These are phyloP conservation scores for Threskiornis aethiopicus DNA, from an alignment of 2,797 vertebrate genomes.

Conservation along the genomic window DNA sequence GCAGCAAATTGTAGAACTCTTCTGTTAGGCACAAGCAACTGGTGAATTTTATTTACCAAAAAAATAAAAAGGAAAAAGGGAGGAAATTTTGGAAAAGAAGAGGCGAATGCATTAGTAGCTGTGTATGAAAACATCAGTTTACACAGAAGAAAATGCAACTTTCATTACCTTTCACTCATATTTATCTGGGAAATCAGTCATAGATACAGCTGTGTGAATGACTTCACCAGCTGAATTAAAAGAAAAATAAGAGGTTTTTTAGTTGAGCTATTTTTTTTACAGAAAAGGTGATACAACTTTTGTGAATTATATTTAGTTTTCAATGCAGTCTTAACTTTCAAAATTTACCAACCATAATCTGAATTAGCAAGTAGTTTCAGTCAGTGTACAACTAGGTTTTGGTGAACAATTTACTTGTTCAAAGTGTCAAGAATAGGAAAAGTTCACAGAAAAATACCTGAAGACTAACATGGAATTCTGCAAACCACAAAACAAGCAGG, in stretches of 20 bases:
- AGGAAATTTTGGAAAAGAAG: background rate
- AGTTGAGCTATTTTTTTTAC: background rate
- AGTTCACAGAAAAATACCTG: background rate
- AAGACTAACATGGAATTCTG: background rate
- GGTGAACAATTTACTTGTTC: background rate
- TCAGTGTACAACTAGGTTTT: background rate
- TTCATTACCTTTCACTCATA: background rate
- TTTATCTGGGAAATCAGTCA: background rate
- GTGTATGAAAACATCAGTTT: background rate
- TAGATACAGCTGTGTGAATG: constrained; percentile 1
- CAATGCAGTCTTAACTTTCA: background rate
- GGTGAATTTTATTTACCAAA: background rate
- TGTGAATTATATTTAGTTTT: background rate
- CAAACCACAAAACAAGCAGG: background rate
- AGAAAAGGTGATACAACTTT: background rate
- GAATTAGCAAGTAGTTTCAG: background rate
- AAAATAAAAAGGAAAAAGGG: background rate
- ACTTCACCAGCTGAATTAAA: constrained; percentile 11
- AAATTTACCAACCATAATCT: background rate
- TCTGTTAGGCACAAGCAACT: constrained; percentile 18
- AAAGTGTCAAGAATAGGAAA: background rate
- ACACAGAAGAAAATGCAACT: background rate
- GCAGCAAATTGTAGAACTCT: constrained; percentile 62
- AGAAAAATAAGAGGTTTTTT: background rate
- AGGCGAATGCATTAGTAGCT: background rate